Evolutionary conservation across 2,888 invertebrate species (phyloP), one percentile per base, ranked within the genome.

Genomic region (Erebia palarica): DNA sequence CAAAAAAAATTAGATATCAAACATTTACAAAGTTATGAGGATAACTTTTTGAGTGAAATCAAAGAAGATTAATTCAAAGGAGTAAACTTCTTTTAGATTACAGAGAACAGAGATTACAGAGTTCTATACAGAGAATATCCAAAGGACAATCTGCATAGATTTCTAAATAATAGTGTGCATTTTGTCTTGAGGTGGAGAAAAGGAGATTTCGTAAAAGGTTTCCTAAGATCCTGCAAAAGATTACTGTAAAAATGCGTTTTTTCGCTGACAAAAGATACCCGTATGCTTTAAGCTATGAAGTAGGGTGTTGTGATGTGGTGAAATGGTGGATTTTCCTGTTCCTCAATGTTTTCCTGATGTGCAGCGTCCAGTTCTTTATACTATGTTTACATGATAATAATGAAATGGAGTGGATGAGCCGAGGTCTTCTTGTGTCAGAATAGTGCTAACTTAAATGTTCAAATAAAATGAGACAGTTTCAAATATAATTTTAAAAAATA

Each of bases 301-400:
- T 85, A 0, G 82, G 86, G 3, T 4, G 85, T 0, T 70, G 83
- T 1, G 89, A 87, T 21, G 68, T 84, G 0, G 11, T 83, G 3
- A 79, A 75, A 74, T 89, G 84, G 84, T 73, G 81, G 4, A 61
- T 80, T 0, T 82, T 82, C 8, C 76, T 88, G 1, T 5, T 82
- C 0, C 4, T 86, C 0, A 82, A 86, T 59, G 81, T 90, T 10
- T 42, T 87, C 1, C 9, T 90, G 0, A 91, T 91, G 87, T 78
- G 77, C 44, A 75, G 76, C 1, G 73, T 84, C 0, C 85, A 88
- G 74, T 90, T 85, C 71, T 60, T 86, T 0, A 79, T 90, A 64
- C 67, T 87, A 16, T 75, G 78, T 44, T 11, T 83, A 0, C 77
- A 81, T 21, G 75, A 82, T 3, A 78, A 86, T 16, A 77, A 78